Evolutionary conservation across 2,797 vertebrate species (phyloP), one percentile per base, ranked within the genome.

Genomic region (Eulemur albifrons): DNA sequence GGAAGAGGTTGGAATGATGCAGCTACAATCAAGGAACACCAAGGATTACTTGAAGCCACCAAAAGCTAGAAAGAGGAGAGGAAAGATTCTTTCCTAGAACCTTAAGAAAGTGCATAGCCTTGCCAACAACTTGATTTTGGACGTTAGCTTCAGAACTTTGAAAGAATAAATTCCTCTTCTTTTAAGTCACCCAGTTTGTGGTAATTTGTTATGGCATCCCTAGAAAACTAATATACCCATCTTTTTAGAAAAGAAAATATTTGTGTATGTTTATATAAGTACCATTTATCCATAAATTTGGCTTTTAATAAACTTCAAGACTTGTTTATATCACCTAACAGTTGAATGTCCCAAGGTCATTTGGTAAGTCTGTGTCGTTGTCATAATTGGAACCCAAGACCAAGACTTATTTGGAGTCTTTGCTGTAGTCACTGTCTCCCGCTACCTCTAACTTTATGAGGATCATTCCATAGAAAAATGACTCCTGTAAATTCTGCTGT

Each of bases 281-380:
- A 94, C 93, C 93, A 84, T 95, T 97, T 97, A 89, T 73, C 65
- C 87, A 96, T 85, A 84, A 92, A 83, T 57, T 85, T 95, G 91
- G 81, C 95, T 97, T 95, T 97, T 95, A 98, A 97, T 93, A 95
- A 98, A 85, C 95, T 97, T 98, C 97, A 97, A 93, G 73, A 79
- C 88, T 25, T n/a, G 1, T n/a, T 77, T 87, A 27, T 88, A 79
- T 97, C 85, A 91, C 67, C 96, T 93, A 89, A 20, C 95, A 96
- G 94, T 91, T 95, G 97, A 97, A 83, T 94, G 96, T 93, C 30
- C 89, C 95, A 97, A 98, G 97, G 97, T 97, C 97, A 97, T 88
- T 75, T 84, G 35, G 70, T 95, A 91, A 98, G 95, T 90, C 96
- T 96, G 70, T 12, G n/a, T 85, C 57, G 92, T 85, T 0, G 2